Evolutionary conservation across 2,797 vertebrate species (phyloP).

Genomic region (Betta splendens): DNA sequence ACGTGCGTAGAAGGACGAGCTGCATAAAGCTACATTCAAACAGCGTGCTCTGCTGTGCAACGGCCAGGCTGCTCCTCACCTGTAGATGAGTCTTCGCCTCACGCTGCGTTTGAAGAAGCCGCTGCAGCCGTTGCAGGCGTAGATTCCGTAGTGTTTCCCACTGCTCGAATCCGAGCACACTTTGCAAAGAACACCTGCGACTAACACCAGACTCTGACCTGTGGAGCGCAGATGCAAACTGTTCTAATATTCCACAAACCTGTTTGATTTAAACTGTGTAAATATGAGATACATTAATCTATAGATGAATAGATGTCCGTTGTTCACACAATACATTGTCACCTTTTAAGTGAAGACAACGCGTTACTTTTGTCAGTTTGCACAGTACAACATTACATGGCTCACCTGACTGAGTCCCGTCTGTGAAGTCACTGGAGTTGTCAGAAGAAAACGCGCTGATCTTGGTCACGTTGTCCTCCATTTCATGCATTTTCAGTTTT

Average conservation of each 20-base stretch:
- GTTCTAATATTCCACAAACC: background rate
- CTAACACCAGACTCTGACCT: constrained; percentile 73
- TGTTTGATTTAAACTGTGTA: no score
- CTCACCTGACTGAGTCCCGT: constrained; percentile 83
- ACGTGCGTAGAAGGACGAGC: background rate
- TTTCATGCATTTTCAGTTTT: constrained; percentile 29
- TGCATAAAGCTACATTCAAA: background rate
- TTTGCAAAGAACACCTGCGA: constrained; percentile 84
- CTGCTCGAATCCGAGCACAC: constrained; percentile 95
- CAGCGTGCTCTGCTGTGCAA: background rate
- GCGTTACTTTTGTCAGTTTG: no score
- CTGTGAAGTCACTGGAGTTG: constrained; percentile 72
- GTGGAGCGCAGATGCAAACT: constrained; percentile 6
- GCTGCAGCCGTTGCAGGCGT: constrained; percentile 94
- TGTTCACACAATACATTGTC: no score
- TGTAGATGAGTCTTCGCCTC: constrained; percentile 91
- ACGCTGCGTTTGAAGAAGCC: constrained; percentile 97
- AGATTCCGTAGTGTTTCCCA: constrained; percentile 95
- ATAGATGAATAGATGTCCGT: no score
- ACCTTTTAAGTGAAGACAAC: no score
- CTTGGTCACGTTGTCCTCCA: constrained; percentile 72
- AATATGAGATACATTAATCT: no score
- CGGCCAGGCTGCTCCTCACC: constrained; percentile 73
- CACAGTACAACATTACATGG: background rate
- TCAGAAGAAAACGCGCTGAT: constrained; percentile 70